Evolutionary conservation across 2,113 vertebrate genomes (phyloP).

Genomic region (Notechis scutatus): DNA sequence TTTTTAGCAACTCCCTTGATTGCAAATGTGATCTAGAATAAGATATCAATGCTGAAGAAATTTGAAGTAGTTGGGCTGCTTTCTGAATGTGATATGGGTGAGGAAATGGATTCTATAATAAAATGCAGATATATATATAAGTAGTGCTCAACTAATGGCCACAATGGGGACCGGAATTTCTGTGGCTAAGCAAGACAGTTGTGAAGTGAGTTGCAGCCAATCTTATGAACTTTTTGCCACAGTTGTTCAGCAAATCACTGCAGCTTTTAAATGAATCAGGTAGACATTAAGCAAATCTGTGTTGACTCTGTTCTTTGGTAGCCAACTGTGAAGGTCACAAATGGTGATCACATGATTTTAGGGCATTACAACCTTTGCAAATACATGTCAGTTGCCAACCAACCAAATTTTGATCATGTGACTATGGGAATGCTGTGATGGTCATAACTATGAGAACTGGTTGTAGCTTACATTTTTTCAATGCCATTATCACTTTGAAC

Average conservation of each 20-base stretch:
- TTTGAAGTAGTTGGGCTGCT: not conserved
- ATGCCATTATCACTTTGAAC: not conserved
- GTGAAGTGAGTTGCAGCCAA: not conserved
- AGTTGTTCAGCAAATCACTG: not conserved
- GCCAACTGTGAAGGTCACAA: not conserved
- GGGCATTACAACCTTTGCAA: no score
- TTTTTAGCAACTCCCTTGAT: not conserved
- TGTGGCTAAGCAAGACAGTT: not conserved
- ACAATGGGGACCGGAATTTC: not conserved
- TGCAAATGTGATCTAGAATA: not conserved
- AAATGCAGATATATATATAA: no score
- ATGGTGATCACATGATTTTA: not conserved
- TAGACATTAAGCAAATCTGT: not conserved
- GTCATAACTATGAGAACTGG: not conserved
- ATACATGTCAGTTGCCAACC: not conserved
- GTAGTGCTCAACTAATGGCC: not conserved
- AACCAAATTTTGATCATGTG: not conserved
- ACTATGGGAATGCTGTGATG: not conserved
- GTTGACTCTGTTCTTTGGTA: not conserved
- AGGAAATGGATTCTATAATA: not conserved
- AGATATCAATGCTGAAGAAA: not conserved
- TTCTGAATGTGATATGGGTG: not conserved
- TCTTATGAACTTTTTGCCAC: not conserved
- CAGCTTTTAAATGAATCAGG: not conserved
- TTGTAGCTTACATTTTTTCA: not conserved